Evolutionary conservation across 2,113 vertebrate species (phyloP).

Genomic region (Rissa tridactyla): DNA sequence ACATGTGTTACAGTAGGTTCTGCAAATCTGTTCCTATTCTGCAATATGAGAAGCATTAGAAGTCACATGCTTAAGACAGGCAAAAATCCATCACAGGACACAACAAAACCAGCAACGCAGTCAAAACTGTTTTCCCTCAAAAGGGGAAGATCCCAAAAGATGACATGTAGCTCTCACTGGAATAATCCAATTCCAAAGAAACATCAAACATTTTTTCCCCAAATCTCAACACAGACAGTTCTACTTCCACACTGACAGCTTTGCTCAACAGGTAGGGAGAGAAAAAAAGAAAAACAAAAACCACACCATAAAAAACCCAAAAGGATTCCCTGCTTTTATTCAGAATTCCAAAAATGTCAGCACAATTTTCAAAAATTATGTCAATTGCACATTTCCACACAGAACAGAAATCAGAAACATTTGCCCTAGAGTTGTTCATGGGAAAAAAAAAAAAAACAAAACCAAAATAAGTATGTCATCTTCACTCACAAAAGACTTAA

Average conservation of each 20-base stretch:
- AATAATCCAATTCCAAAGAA: neutral
- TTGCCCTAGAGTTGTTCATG: neutral
- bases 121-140: neutral
- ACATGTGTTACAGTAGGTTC: neutral
- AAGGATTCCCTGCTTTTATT: neutral
- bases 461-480: neutral
- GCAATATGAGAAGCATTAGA: neutral
- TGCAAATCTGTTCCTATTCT: neutral
- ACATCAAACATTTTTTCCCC: neutral
- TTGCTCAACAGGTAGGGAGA: neutral
- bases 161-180: neutral
- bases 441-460: neutral
- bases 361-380: neutral
- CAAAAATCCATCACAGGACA: neutral
- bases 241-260: neutral
- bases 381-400: neutral
- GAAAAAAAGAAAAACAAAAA: neutral
- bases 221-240: neutral
- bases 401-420: neutral
- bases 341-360: neutral
- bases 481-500: neutral
- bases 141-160: neutral
- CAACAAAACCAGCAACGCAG: neutral
- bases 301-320: neutral
- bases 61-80: neutral